Percentiles rank a stretch among this genome's conserved stretches.
Evolutionary conservation across 2,113 vertebrate genomes (phyloP).

Genomic region (Ploceus nigricollis): DNA sequence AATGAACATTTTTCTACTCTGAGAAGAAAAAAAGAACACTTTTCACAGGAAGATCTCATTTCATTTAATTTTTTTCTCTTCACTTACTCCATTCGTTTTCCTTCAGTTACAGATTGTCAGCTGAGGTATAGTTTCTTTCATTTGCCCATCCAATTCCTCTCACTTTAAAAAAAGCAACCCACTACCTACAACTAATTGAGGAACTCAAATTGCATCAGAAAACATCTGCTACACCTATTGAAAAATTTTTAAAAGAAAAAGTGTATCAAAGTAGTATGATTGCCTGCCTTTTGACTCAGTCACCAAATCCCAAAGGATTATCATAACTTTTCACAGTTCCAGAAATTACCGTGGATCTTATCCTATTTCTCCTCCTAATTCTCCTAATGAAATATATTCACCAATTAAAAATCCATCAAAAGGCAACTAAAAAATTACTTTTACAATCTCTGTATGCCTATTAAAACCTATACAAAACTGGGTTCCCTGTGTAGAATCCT

Average conservation of each 20-base stretch:
- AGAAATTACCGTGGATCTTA: not conserved
- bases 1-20: constrained; percentile 39
- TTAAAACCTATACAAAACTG: not conserved
- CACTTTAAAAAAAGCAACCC: not conserved
- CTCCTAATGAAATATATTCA: not conserved
- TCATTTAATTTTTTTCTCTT: constrained; percentile 69
- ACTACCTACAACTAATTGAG: not conserved
- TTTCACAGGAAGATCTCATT: constrained; percentile 77
- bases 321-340: not conserved
- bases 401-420: not conserved
- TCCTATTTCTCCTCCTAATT: not conserved
- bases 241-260: not conserved
- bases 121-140: constrained; percentile 49
- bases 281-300: not conserved
- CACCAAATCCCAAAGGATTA: not conserved
- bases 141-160: not conserved
- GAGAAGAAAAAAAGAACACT: constrained; percentile 13
- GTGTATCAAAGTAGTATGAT: not conserved
- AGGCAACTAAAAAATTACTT: not conserved
- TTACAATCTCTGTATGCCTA: not conserved
- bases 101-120: constrained; percentile 51
- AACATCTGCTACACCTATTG: not conserved
- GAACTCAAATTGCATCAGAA: constrained; percentile 5
- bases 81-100: constrained; percentile 56
- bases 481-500: not conserved